Base-by-base conservation (phyloP, 2,113 vertebrate species). In the Peromyscus californicus region DNA sequence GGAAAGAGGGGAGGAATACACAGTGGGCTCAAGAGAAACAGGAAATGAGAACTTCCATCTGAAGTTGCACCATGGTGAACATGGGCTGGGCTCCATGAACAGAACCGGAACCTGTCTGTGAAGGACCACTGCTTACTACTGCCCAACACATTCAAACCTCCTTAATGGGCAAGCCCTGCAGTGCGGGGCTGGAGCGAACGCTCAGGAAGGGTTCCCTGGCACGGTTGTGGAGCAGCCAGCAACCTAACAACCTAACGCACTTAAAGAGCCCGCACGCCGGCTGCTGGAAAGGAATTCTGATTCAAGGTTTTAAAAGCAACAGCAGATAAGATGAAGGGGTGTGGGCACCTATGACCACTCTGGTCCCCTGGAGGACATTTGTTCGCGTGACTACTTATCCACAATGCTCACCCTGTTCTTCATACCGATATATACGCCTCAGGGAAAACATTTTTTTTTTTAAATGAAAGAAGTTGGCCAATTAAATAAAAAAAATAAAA, bases 101-200 rank as follows among this genome's bases (percentile, higher is more conserved):
- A 6, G 24, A 9, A 59, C 9, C n/a, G 12, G 59, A 61, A 26
- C 4, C 48, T 21, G 11, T 0, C 24, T 3, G 4, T 0, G 19
- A 76, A 61, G 79, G 65, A 6, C 10, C 26, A 31, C 85, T 1
- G 3, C 15, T 11, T 4, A 1, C 51, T 29, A 17, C 21, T 59
- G 54, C 54, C 54, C 54, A 29, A 2, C 0, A 1, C 15, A 13
- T 7, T 74, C 84, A 26, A 5, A 57, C 1, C 36, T 24, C 29
- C 57, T 7, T 3, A 86, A 4, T 7, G 16, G 57, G 65, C 22
- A 22, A 54, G 83, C 45, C 36, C 29, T 26, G 2, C 0, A 0
- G 36, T 21, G 3, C 0, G 17, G 45, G 69, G 39, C 7, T 57
- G 4, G 42, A 2, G 24, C 3, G 0, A 21, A 12, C 0, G 78